Evolutionary conservation across 1,140 invertebrate species (phyloP), one percentile per base, ranked within the genome.

Genomic region (Lethrus apterus): DNA sequence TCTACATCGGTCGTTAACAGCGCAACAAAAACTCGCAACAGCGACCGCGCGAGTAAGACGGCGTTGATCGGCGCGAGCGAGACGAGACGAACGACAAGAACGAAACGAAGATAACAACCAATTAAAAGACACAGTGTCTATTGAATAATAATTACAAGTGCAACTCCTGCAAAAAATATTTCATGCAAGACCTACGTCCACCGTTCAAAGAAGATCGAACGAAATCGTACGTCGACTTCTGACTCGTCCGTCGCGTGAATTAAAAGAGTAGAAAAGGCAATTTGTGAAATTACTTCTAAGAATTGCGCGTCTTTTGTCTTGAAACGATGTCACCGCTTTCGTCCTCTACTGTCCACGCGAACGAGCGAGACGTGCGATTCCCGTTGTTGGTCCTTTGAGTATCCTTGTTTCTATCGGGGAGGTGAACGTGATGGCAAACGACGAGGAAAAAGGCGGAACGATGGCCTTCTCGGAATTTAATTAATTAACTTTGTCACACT

Each of bases 61-160:
- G 19, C 3, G 1, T 19, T 18, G 4, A 2, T 36, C 19, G 18
- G 18, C 34, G 19, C 18, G 34, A 20, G 34, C 34, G 15, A 9
- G 7, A 13, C 5, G 7, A 26, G 24, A 26, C n/a, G 23, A 5
- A 26, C 23, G 23, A n/a, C 23, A 26, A 26, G n/a, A 26, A 26
- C 23, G 23, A 26, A n/a, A n/a, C 23, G 23, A n/a, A 5, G 23
- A n/a, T 26, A 26, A n/a, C 38, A 8, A 26, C 38, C 38, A 41
- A 41, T 41, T 41, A 41, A 41, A 41, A 41, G n/a, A 15, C 19
- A 14, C 20, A 41, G 38, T 17, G 38, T 24, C 23, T 41, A 41
- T 41, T 41, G 38, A 41, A 41, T 41, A 41, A 29, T 41, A 41
- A 41, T 41, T 41, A 41, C 23, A 41, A 41, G 20, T 29, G 29